Evolutionary conservation across 2,113 vertebrate genomes (phyloP), one percentile per base, ranked within the genome.

Genomic region (Megaleporinus macrocephalus): DNA sequence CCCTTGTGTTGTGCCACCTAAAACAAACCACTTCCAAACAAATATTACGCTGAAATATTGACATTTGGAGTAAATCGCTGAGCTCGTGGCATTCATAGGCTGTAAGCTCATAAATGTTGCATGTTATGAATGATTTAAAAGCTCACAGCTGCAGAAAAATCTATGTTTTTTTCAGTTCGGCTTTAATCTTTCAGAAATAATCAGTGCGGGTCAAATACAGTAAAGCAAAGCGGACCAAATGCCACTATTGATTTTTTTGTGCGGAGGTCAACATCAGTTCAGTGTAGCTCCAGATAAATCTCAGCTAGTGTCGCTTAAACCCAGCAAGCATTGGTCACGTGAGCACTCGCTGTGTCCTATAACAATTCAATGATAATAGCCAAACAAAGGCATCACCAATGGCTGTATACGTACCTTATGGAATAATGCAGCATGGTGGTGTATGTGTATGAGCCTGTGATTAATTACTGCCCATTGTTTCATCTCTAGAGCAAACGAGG

Each of bases 161-260:
- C 36, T 36, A 44, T 41, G 9, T 70, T 12, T 44, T 70, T 33
- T 24, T 70, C 30, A 69, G 30, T 18, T 41, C 0, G 20, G 13
- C 18, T 73, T 57, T 59, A 47, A 82, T 82, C 30, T 82, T 47
- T 12, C 29, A 82, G 26, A 66, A 75, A 76, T 44, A 76, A 76
- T 59, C 24, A 41, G 1, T 61, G 11, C 18, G 29, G 57, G 41
- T 61, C 22, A 41, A 41, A 65, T 41, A 55, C 29, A 26, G 55
- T 22, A 12, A 18, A 51, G 65, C 13, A 20, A 12, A 15, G 15
- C 27, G 36, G 49, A 49, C 65, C 41, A 24, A 69, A 36, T 68
- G 49, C n/a, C 13, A 20, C 49, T 26, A 41, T 53, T 66, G 27
- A 36, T 41, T 70, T 41, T 57, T 30, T 24, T 55, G 41, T 41